Evolutionary conservation across 1,140 invertebrate species (phyloP).

Genomic region (Drosophila parvula): DNA sequence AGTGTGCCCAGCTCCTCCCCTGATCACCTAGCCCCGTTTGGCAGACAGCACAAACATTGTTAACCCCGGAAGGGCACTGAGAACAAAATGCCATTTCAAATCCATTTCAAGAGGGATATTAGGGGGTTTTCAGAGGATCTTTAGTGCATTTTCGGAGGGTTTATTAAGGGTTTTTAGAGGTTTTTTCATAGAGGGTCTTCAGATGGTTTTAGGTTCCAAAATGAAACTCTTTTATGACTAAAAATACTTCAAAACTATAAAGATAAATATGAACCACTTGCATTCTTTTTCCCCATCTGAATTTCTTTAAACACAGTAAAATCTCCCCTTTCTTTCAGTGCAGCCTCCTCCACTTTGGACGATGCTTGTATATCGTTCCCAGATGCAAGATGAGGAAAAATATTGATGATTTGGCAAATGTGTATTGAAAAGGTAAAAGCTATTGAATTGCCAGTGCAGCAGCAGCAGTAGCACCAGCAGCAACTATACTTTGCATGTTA

Average conservation of each 20-base stretch:
- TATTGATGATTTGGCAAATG: constrained; percentile 81
- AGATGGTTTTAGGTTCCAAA: neutral
- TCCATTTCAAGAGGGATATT: neutral
- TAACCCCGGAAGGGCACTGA: neutral
- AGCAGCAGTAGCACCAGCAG: constrained; percentile 18
- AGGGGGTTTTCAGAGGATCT: neutral
- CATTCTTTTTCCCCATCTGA: neutral
- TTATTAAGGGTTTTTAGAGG: too few species aligned
- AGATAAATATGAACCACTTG: too few species aligned
- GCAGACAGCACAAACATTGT: constrained; percentile 40
- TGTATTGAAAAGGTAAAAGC: constrained; percentile 67
- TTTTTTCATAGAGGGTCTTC: neutral
- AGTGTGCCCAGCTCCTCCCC: neutral
- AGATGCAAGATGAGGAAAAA: constrained; percentile 58
- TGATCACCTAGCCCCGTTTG: neutral
- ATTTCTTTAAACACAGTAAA: neutral
- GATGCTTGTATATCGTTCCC: constrained; percentile 46
- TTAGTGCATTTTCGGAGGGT: neutral
- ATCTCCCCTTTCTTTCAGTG: neutral
- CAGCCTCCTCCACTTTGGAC: constrained; percentile 7
- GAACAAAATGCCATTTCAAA: neutral
- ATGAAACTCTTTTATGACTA: neutral
- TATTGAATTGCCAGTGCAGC: constrained; percentile 69
- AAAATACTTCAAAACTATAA: too few species aligned
- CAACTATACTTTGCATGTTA: constrained; percentile 59